Conservation (phyloP, 2,113 vertebrate species). For the Gnathonemus longibarbis region DNA sequence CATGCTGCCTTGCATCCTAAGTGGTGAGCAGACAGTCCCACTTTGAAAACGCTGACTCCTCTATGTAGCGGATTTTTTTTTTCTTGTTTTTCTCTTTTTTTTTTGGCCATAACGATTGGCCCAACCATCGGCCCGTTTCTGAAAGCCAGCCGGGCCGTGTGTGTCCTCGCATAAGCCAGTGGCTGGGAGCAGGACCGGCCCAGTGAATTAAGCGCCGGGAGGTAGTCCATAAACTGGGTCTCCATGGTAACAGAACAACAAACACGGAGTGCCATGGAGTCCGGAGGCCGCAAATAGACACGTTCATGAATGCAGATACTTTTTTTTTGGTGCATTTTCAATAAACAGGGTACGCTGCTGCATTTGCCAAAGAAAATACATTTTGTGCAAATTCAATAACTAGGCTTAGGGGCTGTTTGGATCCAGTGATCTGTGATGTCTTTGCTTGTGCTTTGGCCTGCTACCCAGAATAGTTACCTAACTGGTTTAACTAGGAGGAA, state of each 20-base stretch:
- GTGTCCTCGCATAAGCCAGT: not conserved
- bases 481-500: not conserved
- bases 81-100: not conserved
- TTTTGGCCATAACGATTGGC: not conserved
- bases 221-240: conserved; percentile 37
- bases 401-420: not conserved
- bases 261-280: conserved; percentile 23
- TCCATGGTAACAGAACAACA: conserved; percentile 39
- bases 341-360: not conserved
- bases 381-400: not conserved
- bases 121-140: not conserved
- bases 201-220: conserved; percentile 15
- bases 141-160: not conserved
- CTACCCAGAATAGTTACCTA: not conserved
- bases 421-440: not conserved
- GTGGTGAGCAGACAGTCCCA: not conserved
- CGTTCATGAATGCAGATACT: conserved; percentile 14
- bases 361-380: not conserved
- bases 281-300: not conserved
- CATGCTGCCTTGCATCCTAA: not conserved
- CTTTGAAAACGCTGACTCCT: not conserved
- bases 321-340: not conserved
- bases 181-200: not conserved
- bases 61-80: not conserved
- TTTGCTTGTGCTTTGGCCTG: not conserved